A percentile compares a stretch with the other conserved stretches of the same genome.
phyloP scores from a whole-genome alignment of 2,113 vertebrate genomes.

The Aegotheles bennettii region DNA sequence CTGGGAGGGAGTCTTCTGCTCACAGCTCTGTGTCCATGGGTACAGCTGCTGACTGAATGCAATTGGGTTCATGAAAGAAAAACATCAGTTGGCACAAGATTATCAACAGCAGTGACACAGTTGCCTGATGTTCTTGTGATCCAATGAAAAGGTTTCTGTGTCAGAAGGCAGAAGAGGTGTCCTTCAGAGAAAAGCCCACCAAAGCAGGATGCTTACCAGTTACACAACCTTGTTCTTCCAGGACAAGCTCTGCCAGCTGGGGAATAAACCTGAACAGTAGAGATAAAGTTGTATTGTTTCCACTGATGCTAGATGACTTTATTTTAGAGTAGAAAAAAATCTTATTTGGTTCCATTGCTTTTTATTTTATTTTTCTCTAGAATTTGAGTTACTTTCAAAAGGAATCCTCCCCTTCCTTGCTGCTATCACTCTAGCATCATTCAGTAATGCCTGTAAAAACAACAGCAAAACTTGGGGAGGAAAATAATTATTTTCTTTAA shows the following conservation, averaged over 20 bases:
- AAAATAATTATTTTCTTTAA: background rate
- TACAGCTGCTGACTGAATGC: background rate
- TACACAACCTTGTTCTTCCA: background rate
- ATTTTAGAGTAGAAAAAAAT: no score
- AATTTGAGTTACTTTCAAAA: background rate
- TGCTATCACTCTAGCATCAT: background rate
- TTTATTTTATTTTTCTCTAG: background rate
- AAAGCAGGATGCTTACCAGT: background rate
- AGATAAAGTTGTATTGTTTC: slow-evolving; percentile 13
- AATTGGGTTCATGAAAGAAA: background rate
- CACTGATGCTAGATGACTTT: background rate
- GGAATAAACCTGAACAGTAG: background rate
- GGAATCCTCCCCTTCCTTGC: background rate
- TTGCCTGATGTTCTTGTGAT: background rate
- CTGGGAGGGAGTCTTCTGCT: background rate
- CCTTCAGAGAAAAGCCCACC: background rate
- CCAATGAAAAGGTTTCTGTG: background rate
- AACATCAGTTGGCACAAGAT: background rate
- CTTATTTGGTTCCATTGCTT: background rate
- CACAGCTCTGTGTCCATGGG: background rate
- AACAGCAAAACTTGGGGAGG: background rate
- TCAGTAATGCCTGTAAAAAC: background rate
- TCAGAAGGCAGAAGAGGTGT: background rate
- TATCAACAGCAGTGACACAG: background rate
- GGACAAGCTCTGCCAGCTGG: background rate